Base-by-base conservation (phyloP, 2,888 invertebrate genomes). In the Lottia gigantea region DNA sequence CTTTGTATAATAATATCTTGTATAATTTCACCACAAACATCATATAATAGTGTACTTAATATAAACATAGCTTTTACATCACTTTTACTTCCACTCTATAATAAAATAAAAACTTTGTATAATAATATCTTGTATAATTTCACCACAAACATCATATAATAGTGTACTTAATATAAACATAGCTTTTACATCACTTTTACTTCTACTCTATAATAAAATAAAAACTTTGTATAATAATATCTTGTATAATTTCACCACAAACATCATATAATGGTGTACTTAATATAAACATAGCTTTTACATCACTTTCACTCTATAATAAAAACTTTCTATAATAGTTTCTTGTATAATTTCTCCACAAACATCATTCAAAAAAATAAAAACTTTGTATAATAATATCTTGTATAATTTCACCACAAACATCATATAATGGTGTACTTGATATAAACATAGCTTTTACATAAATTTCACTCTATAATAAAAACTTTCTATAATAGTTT, bases 341-440 rank as follows among this genome's bases (percentile, higher is more conserved):
- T 92, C 91, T 76, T 90, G 89, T 62, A 93, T 89, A 14, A 92
- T 91, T 64, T 90, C 88, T 15, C 91, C 87, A 71, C 92, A 91
- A 16, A 90, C 91, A 14, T 89, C 89, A 31, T 90, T n/a, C n/a
- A n/a, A n/a, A n/a, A n/a, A n/a, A 81, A 91, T 90, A 91, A 12
- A 92, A 90, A 86, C 92, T 92, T 77, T 91, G 91, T 8, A 89
- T 87, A 46, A 93, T 90, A 31, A 93, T 91, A 78, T 92, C 91
- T 76, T 90, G 89, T 62, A 93, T 89, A 14, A 92, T 91, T 64
- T 90, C 88, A 16, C 91, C 87, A 71, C 92, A 91, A 16, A 90
- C 91, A 14, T 89, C 89, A 31, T 90, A 89, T 71, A 92, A 86
- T 74, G 91, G 90, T 0, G 91, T 90, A 73, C 92, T 91, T 62